Base-by-base conservation (phyloP, 1,140 invertebrate genomes). In the Calephelis virginiensis region DNA sequence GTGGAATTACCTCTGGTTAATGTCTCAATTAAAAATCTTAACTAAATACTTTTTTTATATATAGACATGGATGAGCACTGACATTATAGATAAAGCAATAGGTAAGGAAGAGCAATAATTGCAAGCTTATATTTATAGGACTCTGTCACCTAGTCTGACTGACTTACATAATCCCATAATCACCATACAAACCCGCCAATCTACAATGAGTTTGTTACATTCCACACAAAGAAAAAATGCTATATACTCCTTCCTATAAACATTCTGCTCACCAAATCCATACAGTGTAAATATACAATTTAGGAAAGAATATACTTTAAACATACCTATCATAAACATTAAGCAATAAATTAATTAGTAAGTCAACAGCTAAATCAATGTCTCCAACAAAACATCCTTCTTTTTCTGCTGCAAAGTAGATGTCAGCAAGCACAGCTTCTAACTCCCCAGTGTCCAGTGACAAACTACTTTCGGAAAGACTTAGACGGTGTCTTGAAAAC, bases 281-380 rank as follows among this genome's bases (percentile, higher is more conserved):
- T 8, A 7, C 0, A 40, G 40, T 12, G 12, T 61, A 43, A 47
- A n/a, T 49, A 64, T 28, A 17, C 11, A 63, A 63, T n/a, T 17
- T 45, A 64, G 61, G 43, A n/a, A 53, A 50, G 7, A 12, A 50
- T 13, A 60, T 50, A 62, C 47, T 46, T 6, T 68, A 68, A 65
- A 68, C 91, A 86, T 88, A 94, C 94, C 86, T 89, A 82, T 95
- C 94, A 92, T 92, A 94, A 70, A 94, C 82, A 90, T 94, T 94
- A 14, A 94, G 89, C 37, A 95, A 80, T 66, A 94, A 91, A 80
- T 94, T 94, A 43, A 94, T 82, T 65, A 93, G 82, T 38, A 94
- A 73, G 71, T 94, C 93, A 17, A 93, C 92, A 61, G 91, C 86
- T 64, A 92, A 74, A 71, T 94, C 92, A 61, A 94, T 90, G 74